These are phyloP conservation scores for Popillia japonica DNA, from an alignment of 1,140 invertebrate genomes.

Conservation along the genomic window DNA sequence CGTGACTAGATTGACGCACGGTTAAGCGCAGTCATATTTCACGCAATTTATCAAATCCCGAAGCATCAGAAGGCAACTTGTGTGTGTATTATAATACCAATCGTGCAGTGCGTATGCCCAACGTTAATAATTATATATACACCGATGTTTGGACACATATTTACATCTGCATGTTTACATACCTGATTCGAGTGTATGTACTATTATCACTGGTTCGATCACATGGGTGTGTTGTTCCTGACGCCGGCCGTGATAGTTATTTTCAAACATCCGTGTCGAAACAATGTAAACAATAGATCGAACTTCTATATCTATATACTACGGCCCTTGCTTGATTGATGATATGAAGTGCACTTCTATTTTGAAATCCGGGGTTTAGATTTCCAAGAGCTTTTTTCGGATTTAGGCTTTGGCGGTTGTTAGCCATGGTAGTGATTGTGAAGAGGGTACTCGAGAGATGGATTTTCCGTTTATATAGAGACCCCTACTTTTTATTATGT, in stretches of 20 bases:
- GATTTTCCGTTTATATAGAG: too few species aligned
- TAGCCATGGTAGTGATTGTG: background rate
- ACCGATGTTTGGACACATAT: too few species aligned
- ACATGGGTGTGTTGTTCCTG: background rate
- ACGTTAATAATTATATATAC: too few species aligned
- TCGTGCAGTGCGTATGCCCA: too few species aligned
- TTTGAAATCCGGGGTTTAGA: background rate
- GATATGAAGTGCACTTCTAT: background rate
- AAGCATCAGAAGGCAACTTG: background rate
- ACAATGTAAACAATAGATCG: background rate
- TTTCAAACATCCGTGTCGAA: background rate
- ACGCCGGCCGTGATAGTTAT: background rate
- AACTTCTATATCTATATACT: background rate
- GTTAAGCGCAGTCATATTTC: conserved; percentile 28
- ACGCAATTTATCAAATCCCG: conserved; percentile 7
- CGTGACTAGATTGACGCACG: conserved; percentile 16
- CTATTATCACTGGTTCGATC: too few species aligned
- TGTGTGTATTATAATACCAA: too few species aligned
- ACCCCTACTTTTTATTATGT: too few species aligned
- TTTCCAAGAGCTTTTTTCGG: background rate
- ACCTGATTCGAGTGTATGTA: too few species aligned
- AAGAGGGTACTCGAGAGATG: background rate
- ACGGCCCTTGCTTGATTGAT: background rate
- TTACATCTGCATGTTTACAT: too few species aligned
- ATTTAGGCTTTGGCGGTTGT: background rate